A percentile compares a stretch with the other conserved stretches of the same genome.
These are phyloP conservation scores for Drosophila pallidifrons DNA, from an alignment of 1,140 invertebrate species.

Conservation along the genomic window DNA sequence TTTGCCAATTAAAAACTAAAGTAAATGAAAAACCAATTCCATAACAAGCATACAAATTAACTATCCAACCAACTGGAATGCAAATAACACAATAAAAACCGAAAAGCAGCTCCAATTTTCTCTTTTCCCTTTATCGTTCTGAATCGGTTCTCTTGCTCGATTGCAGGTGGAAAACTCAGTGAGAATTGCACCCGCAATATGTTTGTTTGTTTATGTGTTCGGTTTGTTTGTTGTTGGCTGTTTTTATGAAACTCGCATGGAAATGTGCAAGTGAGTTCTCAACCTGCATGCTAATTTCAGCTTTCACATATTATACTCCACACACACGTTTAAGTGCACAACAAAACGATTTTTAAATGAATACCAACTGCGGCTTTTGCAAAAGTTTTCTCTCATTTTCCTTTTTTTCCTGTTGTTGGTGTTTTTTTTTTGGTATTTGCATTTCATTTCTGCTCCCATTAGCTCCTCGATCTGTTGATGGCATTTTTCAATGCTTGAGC, in stretches of 20 bases:
- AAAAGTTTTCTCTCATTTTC: constrained; percentile 19
- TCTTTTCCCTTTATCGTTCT: neutral
- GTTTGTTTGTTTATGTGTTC: constrained; percentile 58
- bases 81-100: constrained; percentile 44
- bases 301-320: constrained; percentile 32
- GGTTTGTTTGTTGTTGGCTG: constrained; percentile 10
- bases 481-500: constrained; percentile 21
- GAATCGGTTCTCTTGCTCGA: neutral
- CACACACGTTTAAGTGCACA: constrained; percentile 56
- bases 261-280: constrained; percentile 47
- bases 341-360: constrained; percentile 59
- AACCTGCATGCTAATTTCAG: constrained; percentile 64
- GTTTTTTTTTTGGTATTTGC: neutral
- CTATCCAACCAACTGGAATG: constrained; percentile 45
- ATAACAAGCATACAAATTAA: constrained; percentile 67
- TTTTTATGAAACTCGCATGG: constrained; percentile 37
- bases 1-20: constrained; percentile 63
- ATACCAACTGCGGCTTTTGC: constrained; percentile 28
- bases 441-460: neutral
- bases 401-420: too few species aligned
- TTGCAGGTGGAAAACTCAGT: constrained; percentile 30
- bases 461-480: constrained; percentile 11
- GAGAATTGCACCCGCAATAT: constrained; percentile 38
- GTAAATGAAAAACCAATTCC: constrained; percentile 60
- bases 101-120: constrained; percentile 16